Evolutionary conservation across 2,797 vertebrate species (phyloP).

Genomic region (Hydrolagus colliei): DNA sequence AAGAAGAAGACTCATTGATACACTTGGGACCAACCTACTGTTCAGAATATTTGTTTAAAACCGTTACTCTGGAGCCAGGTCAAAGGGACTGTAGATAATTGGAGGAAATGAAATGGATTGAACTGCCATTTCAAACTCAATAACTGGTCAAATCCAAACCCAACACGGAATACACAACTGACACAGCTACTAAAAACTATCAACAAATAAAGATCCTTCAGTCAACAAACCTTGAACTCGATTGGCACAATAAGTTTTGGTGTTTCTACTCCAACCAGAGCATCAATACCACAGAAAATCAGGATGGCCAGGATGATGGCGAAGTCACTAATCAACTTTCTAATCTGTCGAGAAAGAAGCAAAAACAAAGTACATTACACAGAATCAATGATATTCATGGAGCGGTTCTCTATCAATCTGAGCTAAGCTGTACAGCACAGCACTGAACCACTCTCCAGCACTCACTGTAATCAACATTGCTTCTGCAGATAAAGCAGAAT

Average conservation of each 20-base stretch:
- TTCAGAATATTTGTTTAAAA: too few species aligned
- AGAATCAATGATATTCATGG: too few species aligned
- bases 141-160: not conserved
- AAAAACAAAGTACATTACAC: not conserved
- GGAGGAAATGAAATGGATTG: not conserved
- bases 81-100: not conserved
- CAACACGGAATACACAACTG: too few species aligned
- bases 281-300: constrained; percentile 87
- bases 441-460: too few species aligned
- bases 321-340: constrained; percentile 95
- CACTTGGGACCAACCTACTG: too few species aligned
- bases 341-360: constrained; percentile 61
- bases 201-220: not conserved
- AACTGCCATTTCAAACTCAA: not conserved
- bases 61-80: too few species aligned
- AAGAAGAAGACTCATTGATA: too few species aligned
- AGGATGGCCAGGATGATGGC: constrained; percentile 92
- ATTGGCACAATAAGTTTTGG: constrained; percentile 92
- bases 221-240: constrained; percentile 81
- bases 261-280: constrained; percentile 86
- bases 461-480: too few species aligned
- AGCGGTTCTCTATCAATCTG: too few species aligned
- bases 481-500: too few species aligned
- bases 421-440: too few species aligned
- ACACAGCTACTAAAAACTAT: not conserved